Evolutionary conservation across 2,797 vertebrate genomes (phyloP), one percentile per base, ranked within the genome.

Genomic region (Syngnathus acus): DNA sequence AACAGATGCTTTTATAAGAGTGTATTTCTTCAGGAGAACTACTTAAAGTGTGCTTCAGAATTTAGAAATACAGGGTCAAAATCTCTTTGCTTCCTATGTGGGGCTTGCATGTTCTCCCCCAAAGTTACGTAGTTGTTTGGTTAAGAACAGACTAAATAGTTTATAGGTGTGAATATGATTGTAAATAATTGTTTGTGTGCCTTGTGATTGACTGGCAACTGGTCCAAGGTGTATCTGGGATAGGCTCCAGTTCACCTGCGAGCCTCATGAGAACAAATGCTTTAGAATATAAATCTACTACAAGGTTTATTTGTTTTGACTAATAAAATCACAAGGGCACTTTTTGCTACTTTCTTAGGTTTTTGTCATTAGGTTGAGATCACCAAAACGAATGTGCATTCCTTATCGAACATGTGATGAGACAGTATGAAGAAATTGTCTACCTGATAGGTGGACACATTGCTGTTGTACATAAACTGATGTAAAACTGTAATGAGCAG

Each of bases 1-100:
- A 43, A 17, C 32, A 54, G 37, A 26, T 11, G 2, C n/a, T 53
- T 32, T n/a, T 21, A 53, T 53, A 53, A 59, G 7, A 62, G 40
- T 9, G 21, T 67, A 65, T 62, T 64, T 64, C 70, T 55, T 42
- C 13, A 19, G n/a, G 10, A 53, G 17, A 17, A 17, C 14, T 48
- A 0, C 5, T 48, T 17, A 4, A 48, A 48, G 16, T 17, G 47
- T 16, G 53, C n/a, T 9, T 51, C 50, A 51, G 1, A 51, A 4
- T 55, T 26, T 2, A 21, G 50, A 51, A 51, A 21, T n/a, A 9
- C 50, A 54, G 51, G 51, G 51, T 54, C 8, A 9, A 5, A 54
- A 23, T 54, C 21, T 54, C 4, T 19, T 5, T 0, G 4, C 10
- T 26, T 23, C 10, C 21, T 11, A 9, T 54, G 51, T 23, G 4